A percentile compares a stretch with the other conserved stretches of the same genome.
Conservation (phyloP, 2,888 invertebrate species). For the Calameuta idolon region DNA sequence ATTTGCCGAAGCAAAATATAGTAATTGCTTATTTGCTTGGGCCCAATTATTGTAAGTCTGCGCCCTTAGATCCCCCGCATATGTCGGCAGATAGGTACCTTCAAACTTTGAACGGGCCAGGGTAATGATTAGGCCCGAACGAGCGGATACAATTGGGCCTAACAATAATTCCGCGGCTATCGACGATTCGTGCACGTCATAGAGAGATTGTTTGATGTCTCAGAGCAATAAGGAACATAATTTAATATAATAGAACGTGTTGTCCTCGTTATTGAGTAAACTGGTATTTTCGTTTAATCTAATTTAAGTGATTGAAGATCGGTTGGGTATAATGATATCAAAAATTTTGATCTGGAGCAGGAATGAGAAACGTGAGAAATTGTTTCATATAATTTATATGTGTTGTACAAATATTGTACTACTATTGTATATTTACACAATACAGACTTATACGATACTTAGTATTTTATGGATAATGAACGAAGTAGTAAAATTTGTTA, state of each 20-base stretch:
- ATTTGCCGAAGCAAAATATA: constrained; percentile 60
- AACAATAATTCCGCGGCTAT: constrained; percentile 8
- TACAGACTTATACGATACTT: neutral
- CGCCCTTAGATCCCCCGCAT: constrained; percentile 11
- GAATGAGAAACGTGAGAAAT: neutral
- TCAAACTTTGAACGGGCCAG: constrained; percentile 1
- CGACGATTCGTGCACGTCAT: neutral
- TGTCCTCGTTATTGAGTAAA: neutral
- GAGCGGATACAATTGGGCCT: constrained; percentile 12
- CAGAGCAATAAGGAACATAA: neutral
- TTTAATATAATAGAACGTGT: neutral
- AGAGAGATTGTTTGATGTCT: neutral
- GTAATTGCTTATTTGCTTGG: constrained; percentile 61
- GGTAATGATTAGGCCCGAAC: constrained; percentile 13
- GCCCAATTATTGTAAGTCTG: constrained; percentile 50
- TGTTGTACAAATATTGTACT: neutral
- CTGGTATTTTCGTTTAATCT: neutral
- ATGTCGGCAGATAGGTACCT: constrained; percentile 10
- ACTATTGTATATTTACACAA: neutral
- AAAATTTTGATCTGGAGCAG: neutral
- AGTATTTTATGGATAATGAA: neutral
- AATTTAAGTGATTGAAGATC: neutral
- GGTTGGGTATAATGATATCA: neutral
- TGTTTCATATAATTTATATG: neutral
- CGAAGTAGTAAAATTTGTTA: neutral